Conservation (phyloP, 2,797 vertebrate genomes). For the Siniperca scherzeri region DNA sequence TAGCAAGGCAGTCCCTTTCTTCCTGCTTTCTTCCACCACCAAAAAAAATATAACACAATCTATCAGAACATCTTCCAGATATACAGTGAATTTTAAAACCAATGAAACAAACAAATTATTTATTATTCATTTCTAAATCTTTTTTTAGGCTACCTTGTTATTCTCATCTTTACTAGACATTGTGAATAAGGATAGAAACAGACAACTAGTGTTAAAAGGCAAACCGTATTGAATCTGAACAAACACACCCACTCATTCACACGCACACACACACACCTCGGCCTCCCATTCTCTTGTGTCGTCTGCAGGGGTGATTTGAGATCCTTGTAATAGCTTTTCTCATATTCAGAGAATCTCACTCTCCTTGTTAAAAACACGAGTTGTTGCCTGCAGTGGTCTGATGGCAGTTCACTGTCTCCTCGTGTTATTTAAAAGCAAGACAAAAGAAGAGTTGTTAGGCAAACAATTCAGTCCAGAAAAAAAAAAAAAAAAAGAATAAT, state of each 20-base stretch:
- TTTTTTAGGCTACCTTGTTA: slow-evolving; percentile 93
- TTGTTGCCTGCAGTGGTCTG: slow-evolving; percentile 67
- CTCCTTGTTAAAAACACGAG: slow-evolving; percentile 67
- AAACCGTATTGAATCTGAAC: slow-evolving; percentile 92
- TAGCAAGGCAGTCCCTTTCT: slow-evolving; percentile 65
- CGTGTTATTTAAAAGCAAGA: slow-evolving; percentile 85
- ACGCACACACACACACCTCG: slow-evolving; percentile 24
- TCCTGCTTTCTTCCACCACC: slow-evolving; percentile 45
- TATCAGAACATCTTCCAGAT: slow-evolving; percentile 87
- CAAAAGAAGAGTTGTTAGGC: slow-evolving; percentile 91
- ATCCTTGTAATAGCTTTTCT: slow-evolving; percentile 58
- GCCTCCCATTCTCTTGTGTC: slow-evolving; percentile 80
- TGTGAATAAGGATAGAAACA: slow-evolving; percentile 94
- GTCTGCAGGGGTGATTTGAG: slow-evolving; percentile 84
- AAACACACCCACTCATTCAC: slow-evolving; percentile 61
- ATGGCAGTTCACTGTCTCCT: slow-evolving; percentile 74
- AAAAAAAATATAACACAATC: slow-evolving; percentile 65
- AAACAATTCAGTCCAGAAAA: slow-evolving; percentile 73
- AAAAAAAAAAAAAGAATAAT: slow-evolving; percentile 75
- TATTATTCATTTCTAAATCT: slow-evolving; percentile 81
- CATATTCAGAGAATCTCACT: slow-evolving; percentile 64
- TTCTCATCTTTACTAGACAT: slow-evolving; percentile 93
- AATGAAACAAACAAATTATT: slow-evolving; percentile 69
- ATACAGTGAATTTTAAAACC: slow-evolving; percentile 89
- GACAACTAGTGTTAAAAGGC: slow-evolving; percentile 98